Evolutionary conservation across 2,113 vertebrate species (phyloP), one percentile per base, ranked within the genome.

Genomic region (Cairina moschata): DNA sequence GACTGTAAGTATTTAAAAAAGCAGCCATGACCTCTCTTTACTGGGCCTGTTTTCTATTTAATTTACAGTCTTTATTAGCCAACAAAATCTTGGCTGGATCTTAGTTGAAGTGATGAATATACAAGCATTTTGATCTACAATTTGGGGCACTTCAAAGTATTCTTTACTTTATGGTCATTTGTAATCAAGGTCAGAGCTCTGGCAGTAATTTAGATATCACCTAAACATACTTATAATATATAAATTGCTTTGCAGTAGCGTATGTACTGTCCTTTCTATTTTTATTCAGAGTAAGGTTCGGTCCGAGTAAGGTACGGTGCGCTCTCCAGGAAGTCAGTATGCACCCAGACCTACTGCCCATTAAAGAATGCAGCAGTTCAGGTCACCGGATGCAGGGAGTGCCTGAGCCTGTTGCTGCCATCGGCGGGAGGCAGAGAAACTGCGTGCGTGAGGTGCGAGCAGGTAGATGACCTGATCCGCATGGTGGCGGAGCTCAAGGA

Each of bases 1-100:
- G 89, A 83, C 63, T 83, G 74, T 80, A 90, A 96, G 93, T 66
- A 83, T 95, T 97, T 93, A 56, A 91, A 97, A 96, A 97, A 93
- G 36, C 83, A 92, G 65, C 75, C 90, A 40, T 96, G 96, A 92
- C 94, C 94, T 93, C 94, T 86, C 88, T 95, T 91, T 94, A 59
- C 72, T 78, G 66, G 62, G 81, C 77, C 93, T 96, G 95, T 90
- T 96, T 95, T 93, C 84, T 93, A 82, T 96, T 97, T 95, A 96
- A 95, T 94, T 93, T 95, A 75, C 68, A 83, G 86, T 83, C 86
- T 94, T 95, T 94, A 88, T 96, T 96, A 95, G 95, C 91, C 91
- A 95, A 96, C 95, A 95, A 96, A 93, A 96, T 94, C 62, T 92
- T 96, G 91, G 66, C 90, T 91, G 58, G 48, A 68, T 96, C 88